Evolutionary conservation across 2,113 vertebrate genomes (phyloP), one percentile per base, ranked within the genome.

Genomic region (Crocuta crocuta): DNA sequence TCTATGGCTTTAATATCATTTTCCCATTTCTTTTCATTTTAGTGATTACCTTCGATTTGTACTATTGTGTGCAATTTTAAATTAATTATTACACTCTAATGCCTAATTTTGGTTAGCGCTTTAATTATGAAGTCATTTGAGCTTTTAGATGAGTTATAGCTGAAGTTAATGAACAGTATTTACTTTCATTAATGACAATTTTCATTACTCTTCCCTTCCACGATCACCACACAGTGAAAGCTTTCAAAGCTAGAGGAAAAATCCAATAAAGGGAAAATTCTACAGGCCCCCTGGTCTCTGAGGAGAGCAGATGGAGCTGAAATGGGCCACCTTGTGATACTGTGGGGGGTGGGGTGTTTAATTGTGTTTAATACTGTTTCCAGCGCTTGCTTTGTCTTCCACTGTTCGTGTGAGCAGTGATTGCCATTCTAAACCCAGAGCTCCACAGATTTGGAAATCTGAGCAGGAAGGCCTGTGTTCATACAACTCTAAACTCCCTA

Each of bases 171-270:
- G 83, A 26, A 73, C 84, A 81, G 97, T 98, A 93, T 97, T 98
- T 97, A 80, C 96, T 98, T 90, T 89, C 17, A n/a, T 97, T 98
- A 97, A 98, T 97, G 96, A 90, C 90, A 73, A 26, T 98, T 98
- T 94, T 95, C 53, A 39, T 97, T 93, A 63, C 58, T 96, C 82
- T 98, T 94, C 74, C 79, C 6, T 98, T 98, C 58, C 95, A 66
- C 15, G 26, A 94, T 48, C 96, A 76, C 19, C 35, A 19, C 28
- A 21, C 35, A 45, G 50, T 73, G 66, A 94, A 97, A 50, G 31
- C 61, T 95, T 79, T 89, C 50, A 89, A 97, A 97, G 80, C 76
- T 48, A 79, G 94, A 91, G 94, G 79, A 73, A 89, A 79, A 89
- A 10, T 2, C 66, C 43, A 0, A 26, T n/a, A 63, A 50, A 61